Evolutionary conservation across 2,113 vertebrate species (phyloP).

Genomic region (Gnathonemus longibarbis): DNA sequence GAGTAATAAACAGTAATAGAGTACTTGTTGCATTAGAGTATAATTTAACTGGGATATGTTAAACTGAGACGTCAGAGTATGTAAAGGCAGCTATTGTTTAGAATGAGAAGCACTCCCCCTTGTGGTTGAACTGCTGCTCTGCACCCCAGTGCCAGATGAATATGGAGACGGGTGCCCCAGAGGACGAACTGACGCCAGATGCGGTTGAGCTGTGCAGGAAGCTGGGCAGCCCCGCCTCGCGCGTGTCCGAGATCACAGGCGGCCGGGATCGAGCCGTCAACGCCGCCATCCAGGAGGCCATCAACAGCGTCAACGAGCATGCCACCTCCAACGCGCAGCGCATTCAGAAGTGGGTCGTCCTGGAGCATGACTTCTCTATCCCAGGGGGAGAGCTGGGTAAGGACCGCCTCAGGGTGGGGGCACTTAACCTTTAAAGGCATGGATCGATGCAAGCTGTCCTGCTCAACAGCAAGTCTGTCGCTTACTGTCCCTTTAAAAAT

Average conservation of each 20-base stretch:
- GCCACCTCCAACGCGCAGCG: constrained; percentile 74
- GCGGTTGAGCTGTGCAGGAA: constrained; percentile 60
- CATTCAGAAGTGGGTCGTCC: constrained; percentile 78
- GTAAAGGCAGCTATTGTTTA: not conserved
- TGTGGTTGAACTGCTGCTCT: not conserved
- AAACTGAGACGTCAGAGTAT: not conserved
- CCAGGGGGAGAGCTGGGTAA: constrained; percentile 77
- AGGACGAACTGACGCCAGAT: constrained; percentile 68
- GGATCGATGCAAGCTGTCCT: not conserved
- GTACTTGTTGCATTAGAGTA: not conserved
- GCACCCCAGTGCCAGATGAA: constrained; percentile 64
- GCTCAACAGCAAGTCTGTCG: not conserved
- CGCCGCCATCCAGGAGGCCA: constrained; percentile 70
- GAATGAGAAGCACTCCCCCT: not conserved
- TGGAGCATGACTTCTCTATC: constrained; percentile 80
- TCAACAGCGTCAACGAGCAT: constrained; percentile 64
- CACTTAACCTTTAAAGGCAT: not conserved
- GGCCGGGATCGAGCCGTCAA: constrained; percentile 60
- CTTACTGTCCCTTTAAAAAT: not conserved
- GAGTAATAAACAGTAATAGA: not conserved
- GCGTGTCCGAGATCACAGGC: constrained; percentile 63
- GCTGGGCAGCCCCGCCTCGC: constrained; percentile 69
- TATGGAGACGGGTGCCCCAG: constrained; percentile 49
- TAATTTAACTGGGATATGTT: not conserved
- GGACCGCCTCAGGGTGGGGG: not conserved